Percentiles rank a stretch among this genome's conserved stretches.
These are phyloP conservation scores for Microcaecilia unicolor DNA, from an alignment of 2,797 vertebrate species.

Conservation along the genomic window DNA sequence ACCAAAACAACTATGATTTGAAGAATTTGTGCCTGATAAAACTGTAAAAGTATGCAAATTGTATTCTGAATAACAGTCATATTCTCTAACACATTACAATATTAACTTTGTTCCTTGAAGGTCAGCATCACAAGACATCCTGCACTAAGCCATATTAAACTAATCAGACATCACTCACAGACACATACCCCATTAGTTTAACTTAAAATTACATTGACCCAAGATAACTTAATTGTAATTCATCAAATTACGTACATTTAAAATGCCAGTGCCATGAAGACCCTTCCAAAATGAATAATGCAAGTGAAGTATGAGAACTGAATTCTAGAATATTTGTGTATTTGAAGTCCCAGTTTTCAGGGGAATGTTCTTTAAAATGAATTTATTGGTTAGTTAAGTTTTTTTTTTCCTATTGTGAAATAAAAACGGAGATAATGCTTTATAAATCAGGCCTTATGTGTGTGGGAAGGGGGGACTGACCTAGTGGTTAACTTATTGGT, in stretches of 20 bases:
- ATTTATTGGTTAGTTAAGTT: no score
- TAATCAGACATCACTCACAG: slow-evolving; percentile 45
- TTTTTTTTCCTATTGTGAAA: no score
- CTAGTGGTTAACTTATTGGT: no score
- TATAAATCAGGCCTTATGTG: no score
- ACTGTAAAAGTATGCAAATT: slow-evolving; percentile 36
- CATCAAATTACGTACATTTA: slow-evolving; percentile 44
- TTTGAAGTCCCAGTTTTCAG: no score
- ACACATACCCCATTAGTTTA: slow-evolving; percentile 48
- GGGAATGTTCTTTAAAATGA: no score
- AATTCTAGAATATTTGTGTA: no score
- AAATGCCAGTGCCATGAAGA: slow-evolving; percentile 35
- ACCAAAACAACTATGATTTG: no score
- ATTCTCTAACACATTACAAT: slow-evolving; percentile 40
- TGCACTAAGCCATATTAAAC: slow-evolving; percentile 43
- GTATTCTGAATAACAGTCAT: slow-evolving; percentile 32
- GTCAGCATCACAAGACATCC: slow-evolving; percentile 44
- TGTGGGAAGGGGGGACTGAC: no score
- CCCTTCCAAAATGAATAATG: slow-evolving; percentile 35
- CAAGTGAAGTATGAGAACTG: no score
- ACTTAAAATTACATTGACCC: slow-evolving; percentile 46
- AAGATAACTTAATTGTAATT: slow-evolving; percentile 46
- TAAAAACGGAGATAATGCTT: no score
- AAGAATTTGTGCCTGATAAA: no score
- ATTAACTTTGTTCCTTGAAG: slow-evolving; percentile 51